A percentile compares a stretch with the other conserved stretches of the same genome.
These are phyloP conservation scores for Labeo calbasu DNA, from an alignment of 2,797 vertebrate genomes.

Conservation along the genomic window DNA sequence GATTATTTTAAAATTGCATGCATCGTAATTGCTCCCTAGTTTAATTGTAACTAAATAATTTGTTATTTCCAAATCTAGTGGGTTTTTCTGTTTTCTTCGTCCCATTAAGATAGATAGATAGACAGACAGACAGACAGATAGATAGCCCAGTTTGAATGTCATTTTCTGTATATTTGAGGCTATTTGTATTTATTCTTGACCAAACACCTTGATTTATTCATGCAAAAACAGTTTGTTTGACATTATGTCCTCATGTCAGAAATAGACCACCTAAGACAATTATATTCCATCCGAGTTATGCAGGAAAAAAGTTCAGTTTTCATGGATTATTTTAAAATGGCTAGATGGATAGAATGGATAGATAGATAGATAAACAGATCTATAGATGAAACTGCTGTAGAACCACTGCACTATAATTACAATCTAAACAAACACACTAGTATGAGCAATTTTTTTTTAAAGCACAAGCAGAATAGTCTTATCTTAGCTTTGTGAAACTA, in stretches of 20 bases:
- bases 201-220: neutral
- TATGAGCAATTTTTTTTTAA: too few species aligned
- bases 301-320: neutral
- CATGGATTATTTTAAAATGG: too few species aligned
- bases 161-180: neutral
- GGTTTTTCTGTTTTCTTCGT: neutral
- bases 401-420: too few species aligned
- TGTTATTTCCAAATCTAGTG: neutral
- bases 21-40: neutral
- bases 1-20: neutral
- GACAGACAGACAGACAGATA: too few species aligned
- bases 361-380: too few species aligned
- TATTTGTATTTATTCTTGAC: neutral
- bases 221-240: neutral
- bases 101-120: neutral
- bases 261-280: neutral
- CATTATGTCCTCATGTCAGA: neutral
- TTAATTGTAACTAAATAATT: neutral
- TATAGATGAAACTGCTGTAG: too few species aligned
- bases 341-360: too few species aligned
- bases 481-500: too few species aligned
- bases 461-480: too few species aligned
- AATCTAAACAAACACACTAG: too few species aligned
- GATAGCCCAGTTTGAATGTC: too few species aligned
- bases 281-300: neutral